Evolutionary conservation across 2,888 invertebrate genomes (phyloP), one percentile per base, ranked within the genome.

Genomic region (Drosophila incognita): DNA sequence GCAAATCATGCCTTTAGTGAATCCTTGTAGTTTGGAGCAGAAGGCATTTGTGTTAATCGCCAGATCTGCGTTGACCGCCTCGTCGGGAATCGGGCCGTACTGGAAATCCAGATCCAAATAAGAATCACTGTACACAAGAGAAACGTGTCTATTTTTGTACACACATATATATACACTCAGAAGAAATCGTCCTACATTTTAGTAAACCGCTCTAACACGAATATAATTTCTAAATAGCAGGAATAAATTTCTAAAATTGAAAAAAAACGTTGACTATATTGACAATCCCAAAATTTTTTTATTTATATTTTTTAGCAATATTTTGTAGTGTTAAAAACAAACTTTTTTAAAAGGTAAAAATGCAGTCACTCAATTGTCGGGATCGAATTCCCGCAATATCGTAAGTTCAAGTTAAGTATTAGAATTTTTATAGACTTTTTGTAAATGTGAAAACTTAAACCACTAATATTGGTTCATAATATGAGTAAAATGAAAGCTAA

Each of bases 61-160:
- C 1, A 91, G 29, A 65, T 89, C 78, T 1, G 70, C 78, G 54
- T 82, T 77, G 33, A 91, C 24, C 7, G 54, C 70, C 57, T 89
- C 83, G 42, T 91, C 89, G 4, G 90, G 81, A 0, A 49, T n/a
- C 0, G 86, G 86, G 0, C 86, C 86, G 29, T 1, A 69, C 89
- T 89, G n/a, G n/a, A 4, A 36, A 6, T 11, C 18, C 2, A 33
- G 7, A 24, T 15, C 10, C 21, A n/a, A 49, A 31, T 35, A 0
- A 27, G 2, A 53, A 33, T 18, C 7, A 48, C 48, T 21, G 13
- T 36, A 27, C 24, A 54, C 11, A 15, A 24, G 21, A 35, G 15
- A 24, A 35, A 21, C 7, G 21, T 46, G 13, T 7, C 13, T 46
- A 4, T 21, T 46, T 21, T 7, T 46, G 13, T 21, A 21, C 13